Evolutionary conservation across 2,113 vertebrate genomes (phyloP), one percentile per base, ranked within the genome.

Genomic region (Peucedramus taeniatus): DNA sequence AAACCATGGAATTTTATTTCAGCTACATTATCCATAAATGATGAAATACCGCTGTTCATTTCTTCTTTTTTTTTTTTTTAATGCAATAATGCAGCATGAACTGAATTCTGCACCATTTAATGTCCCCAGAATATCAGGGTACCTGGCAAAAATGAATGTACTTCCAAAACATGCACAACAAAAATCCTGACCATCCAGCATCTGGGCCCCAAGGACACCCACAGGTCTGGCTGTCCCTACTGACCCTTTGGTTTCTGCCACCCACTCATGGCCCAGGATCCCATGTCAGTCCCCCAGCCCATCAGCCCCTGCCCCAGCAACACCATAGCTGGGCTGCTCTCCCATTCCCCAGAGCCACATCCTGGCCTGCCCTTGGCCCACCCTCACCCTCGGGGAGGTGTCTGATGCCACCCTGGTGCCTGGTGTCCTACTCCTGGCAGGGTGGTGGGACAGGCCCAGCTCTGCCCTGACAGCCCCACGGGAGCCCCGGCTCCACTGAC

Each of bases 261-360:
- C 39, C 8, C 22, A 4, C 10, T 44, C 27, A 9, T 16, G 13
- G 77, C 19, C 35, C 37, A 78, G 39, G n/a, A n/a, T 16, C 35
- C 31, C 30, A 16, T 2, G 10, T 45, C 26, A 87, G 20, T 19
- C 7, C 35, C 30, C 8, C 3, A 7, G 24, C 15, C 40, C 9
- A 6, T 23, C 64, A 65, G 19, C 9, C 30, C 31, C 53, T 63
- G 59, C 11, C 12, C 33, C 60, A n/a, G 24, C 0, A 6, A 28
- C 27, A 13, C 19, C 33, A 11, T 1, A 56, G 64, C 28, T 35
- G 40, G 28, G 40, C 35, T 7, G 4, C 21, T 59, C 45, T 77
- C 47, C 39, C 2, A 0, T 37, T 76, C 28, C 49, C 24, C 47
- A 19, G 24, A 16, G 5, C 24, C n/a, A 23, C 0, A 0, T 35